phyloP scores from a whole-genome alignment of 1,140 invertebrate species.

The Epicauta chinensis region DNA sequence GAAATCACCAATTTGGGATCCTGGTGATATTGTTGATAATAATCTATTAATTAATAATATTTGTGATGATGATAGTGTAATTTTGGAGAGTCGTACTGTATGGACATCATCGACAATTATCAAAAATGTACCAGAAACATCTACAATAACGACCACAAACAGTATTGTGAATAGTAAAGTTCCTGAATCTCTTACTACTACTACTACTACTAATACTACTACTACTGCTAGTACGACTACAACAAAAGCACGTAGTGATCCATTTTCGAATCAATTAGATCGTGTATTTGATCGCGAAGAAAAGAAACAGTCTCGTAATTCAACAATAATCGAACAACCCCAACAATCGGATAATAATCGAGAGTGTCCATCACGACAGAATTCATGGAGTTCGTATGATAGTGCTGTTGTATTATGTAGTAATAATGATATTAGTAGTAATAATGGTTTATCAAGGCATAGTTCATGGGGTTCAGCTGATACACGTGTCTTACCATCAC shows the following conservation, averaged over 20 bases:
- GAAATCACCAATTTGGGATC: constrained; percentile 48
- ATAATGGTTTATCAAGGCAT: constrained; percentile 58
- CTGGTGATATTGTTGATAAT: constrained; percentile 43
- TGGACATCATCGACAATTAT: constrained; percentile 36
- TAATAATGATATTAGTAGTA: constrained; percentile 35
- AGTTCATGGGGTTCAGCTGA: constrained; percentile 77
- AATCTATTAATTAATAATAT: constrained; percentile 30
- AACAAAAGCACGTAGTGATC: constrained; percentile 49
- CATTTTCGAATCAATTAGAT: constrained; percentile 65
- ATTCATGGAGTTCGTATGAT: constrained; percentile 75
- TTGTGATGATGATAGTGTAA: constrained; percentile 47
- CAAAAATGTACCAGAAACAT: constrained; percentile 26
- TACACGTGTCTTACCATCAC: constrained; percentile 55
- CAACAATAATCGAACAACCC: constrained; percentile 39
- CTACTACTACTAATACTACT: too few species aligned
- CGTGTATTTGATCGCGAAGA: constrained; percentile 68
- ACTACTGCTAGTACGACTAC: too few species aligned
- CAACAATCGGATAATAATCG: constrained; percentile 23
- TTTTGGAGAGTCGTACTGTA: constrained; percentile 35
- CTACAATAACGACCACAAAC: not conserved
- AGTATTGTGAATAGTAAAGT: constrained; percentile 27
- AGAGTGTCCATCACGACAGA: constrained; percentile 57
- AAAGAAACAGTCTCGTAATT: constrained; percentile 45
- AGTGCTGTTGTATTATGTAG: constrained; percentile 59
- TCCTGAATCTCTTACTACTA: constrained; percentile 34